Evolutionary conservation across 2,113 vertebrate genomes (phyloP).

Genomic region (Antigone vipio): DNA sequence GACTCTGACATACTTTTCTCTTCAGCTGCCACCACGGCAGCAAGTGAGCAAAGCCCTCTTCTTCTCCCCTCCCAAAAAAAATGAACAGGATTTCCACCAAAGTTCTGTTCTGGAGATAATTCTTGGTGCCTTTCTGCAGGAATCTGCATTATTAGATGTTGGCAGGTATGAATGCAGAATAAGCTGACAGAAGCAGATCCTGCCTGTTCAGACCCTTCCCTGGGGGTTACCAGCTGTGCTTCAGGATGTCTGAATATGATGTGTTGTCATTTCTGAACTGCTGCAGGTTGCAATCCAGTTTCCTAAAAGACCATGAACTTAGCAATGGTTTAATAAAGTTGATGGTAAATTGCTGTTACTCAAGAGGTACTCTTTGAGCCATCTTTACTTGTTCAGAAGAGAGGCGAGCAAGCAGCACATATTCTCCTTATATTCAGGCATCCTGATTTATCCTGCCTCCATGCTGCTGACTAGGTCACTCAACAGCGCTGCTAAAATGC

Average conservation of each 20-base stretch:
- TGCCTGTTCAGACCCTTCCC: not conserved
- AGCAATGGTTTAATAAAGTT: not conserved
- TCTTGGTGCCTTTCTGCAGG: not conserved
- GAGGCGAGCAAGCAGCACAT: not conserved
- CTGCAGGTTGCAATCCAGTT: not conserved
- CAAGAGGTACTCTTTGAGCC: not conserved
- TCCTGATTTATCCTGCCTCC: not conserved
- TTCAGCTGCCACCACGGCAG: not conserved
- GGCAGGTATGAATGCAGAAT: not conserved
- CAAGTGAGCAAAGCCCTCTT: not conserved
- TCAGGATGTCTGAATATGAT: not conserved
- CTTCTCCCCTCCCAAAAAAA: not conserved
- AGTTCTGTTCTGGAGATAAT: not conserved
- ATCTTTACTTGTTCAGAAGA: not conserved
- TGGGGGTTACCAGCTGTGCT: not conserved
- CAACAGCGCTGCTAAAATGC: not conserved
- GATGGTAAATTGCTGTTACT: not conserved
- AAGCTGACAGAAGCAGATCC: constrained; percentile 18
- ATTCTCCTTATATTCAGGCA: not conserved
- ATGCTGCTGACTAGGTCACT: not conserved
- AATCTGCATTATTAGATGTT: not conserved
- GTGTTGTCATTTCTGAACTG: not conserved
- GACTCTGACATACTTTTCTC: not conserved
- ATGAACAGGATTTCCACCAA: not conserved
- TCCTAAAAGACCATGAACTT: not conserved